phyloP scores from a whole-genome alignment of 2,797 vertebrate genomes.

The Sebastolobus alascanus region DNA sequence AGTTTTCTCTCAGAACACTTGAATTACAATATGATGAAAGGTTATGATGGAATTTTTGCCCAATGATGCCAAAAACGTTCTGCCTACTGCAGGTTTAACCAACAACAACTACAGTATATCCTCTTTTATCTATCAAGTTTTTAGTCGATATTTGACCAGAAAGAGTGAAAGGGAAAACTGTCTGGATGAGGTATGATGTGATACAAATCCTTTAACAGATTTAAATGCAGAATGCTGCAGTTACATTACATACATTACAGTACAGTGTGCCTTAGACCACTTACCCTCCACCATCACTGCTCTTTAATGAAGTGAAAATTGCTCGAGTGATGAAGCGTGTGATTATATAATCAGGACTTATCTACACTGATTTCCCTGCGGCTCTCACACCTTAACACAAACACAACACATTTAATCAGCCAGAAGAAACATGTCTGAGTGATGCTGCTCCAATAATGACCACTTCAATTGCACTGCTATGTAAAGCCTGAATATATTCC shows the following conservation, averaged over 20 bases:
- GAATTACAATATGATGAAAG: too few relatives aligned
- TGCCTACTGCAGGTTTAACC: too few relatives aligned
- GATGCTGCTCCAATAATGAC: neutral
- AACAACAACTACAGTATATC: neutral
- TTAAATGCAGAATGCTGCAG: conserved; percentile 9
- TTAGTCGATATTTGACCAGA: conserved; percentile 3
- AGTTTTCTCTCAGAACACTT: too few relatives aligned
- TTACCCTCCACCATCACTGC: neutral
- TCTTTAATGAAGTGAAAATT: conserved; percentile 15
- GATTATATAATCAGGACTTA: conserved; percentile 1
- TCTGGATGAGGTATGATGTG: neutral
- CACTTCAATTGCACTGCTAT: neutral
- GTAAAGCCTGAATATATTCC: neutral
- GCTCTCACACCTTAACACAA: conserved; percentile 1
- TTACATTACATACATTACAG: neutral
- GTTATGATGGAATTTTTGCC: too few relatives aligned
- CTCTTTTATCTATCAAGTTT: neutral
- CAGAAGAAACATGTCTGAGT: conserved; percentile 1
- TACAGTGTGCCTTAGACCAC: conserved; percentile 24
- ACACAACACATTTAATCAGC: neutral
- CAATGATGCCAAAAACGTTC: fast-evolving
- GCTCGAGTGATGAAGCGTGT: neutral
- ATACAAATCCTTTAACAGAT: conserved; percentile 5
- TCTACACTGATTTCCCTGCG: neutral
- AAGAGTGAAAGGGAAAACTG: neutral